Percentiles rank a stretch among this genome's conserved stretches.
These are phyloP conservation scores for Chlamydotis undulata DNA, from an alignment of 2,113 vertebrate genomes.

Conservation along the genomic window DNA sequence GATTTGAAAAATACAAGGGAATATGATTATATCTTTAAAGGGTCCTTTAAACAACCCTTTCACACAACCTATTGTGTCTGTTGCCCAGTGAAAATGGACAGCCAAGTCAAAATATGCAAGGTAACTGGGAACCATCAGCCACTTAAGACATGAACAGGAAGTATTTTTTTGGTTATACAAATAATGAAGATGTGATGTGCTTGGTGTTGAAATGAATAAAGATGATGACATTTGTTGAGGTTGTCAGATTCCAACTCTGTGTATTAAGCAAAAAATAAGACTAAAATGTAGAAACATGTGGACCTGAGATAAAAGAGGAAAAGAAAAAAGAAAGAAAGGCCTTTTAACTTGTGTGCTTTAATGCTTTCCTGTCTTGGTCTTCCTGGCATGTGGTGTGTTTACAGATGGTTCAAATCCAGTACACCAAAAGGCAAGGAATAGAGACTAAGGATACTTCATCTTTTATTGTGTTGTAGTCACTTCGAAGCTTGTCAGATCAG, in stretches of 20 bases:
- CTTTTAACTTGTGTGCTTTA: background rate
- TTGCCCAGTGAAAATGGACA: background rate
- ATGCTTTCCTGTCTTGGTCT: background rate
- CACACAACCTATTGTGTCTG: background rate
- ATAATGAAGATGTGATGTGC: background rate
- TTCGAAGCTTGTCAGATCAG: background rate
- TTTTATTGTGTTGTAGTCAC: background rate
- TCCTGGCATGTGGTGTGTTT: background rate
- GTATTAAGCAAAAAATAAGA: background rate
- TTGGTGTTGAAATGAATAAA: background rate
- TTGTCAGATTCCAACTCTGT: background rate
- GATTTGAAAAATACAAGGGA: constrained; percentile 23
- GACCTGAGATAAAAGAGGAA: background rate
- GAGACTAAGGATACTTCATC: background rate
- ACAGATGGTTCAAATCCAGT: background rate
- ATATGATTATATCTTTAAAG: constrained; percentile 34
- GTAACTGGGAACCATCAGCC: background rate
- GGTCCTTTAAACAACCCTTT: background rate
- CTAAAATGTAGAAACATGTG: background rate
- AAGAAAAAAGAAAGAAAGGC: background rate
- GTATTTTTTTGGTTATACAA: background rate
- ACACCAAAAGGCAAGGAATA: background rate
- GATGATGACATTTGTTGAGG: background rate
- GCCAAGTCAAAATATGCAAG: background rate
- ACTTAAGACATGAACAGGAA: background rate